phyloP scores from a whole-genome alignment of 1,140 invertebrate genomes.

The Ditylenchus dipsaci region DNA sequence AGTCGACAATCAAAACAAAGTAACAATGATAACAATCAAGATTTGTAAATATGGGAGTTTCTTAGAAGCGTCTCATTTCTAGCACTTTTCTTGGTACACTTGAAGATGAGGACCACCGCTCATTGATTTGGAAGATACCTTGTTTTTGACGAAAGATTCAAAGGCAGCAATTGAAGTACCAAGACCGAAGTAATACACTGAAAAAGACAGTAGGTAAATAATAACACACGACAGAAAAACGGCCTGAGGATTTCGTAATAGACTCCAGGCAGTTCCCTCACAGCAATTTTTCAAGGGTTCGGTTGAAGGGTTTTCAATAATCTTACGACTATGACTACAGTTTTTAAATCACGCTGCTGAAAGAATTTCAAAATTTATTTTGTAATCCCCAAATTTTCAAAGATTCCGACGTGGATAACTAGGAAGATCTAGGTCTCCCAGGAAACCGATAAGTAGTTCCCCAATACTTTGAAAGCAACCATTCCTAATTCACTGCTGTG shows the following conservation, averaged over 20 bases:
- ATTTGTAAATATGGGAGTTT: not conserved
- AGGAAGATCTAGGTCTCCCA: no score
- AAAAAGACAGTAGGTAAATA: conserved; percentile 29
- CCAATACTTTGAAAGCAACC: no score
- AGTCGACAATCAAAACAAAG: not conserved
- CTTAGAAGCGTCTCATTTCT: not conserved
- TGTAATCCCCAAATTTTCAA: no score
- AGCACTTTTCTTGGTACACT: conserved; percentile 16
- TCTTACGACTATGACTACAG: not conserved
- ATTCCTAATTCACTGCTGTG: no score
- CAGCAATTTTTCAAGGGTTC: no score
- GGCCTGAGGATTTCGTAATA: not conserved
- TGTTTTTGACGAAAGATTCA: conserved; percentile 12
- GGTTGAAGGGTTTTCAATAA: no score
- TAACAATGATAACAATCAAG: not conserved
- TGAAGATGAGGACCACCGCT: conserved; percentile 16
- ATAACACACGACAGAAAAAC: not conserved
- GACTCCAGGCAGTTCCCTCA: no score
- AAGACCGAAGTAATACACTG: conserved; percentile 31
- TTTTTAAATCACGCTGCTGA: not conserved
- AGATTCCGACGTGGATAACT: no score
- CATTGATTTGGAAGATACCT: conserved; percentile 9
- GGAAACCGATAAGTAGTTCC: no score
- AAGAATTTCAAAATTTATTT: no score
- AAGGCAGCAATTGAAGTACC: conserved; percentile 19